Conservation (phyloP, 2,888 invertebrate genomes). For the Xanthorhoe designata region DNA sequence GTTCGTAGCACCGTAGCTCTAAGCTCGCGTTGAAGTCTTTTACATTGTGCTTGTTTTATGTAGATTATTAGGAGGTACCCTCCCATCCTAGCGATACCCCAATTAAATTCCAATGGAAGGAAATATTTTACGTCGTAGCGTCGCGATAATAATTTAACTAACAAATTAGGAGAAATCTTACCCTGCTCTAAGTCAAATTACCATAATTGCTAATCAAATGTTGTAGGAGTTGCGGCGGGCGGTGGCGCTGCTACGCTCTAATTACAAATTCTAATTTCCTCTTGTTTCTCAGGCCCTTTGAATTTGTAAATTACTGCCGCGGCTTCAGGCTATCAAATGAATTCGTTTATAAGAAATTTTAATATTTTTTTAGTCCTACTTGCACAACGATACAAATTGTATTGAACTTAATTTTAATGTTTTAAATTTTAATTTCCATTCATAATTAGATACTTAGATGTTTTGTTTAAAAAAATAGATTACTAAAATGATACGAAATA, state of each 20-base stretch:
- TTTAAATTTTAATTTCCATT: background rate
- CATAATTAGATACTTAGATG: no score
- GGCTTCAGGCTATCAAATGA: constrained; percentile 72
- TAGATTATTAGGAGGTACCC: background rate
- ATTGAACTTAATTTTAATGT: background rate
- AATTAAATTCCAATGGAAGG: constrained; percentile 52
- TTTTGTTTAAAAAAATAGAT: no score
- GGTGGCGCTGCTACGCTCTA: constrained; percentile 74
- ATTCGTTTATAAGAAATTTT: constrained; percentile 48
- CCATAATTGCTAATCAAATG: constrained; percentile 86
- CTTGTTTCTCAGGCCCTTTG: constrained; percentile 83
- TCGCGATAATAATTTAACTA: constrained; percentile 80
- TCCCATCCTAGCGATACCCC: constrained; percentile 34
- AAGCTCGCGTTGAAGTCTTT: constrained; percentile 40
- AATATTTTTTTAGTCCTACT: constrained; percentile 13
- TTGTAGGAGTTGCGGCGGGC: constrained; percentile 75
- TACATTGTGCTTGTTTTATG: constrained; percentile 15
- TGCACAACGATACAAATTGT: background rate
- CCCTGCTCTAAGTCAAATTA: constrained; percentile 83
- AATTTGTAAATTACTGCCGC: constrained; percentile 82
- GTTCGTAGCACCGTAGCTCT: constrained; percentile 10
- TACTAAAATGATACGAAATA: no score
- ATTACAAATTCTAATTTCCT: constrained; percentile 85
- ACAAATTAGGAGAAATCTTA: constrained; percentile 84
- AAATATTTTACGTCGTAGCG: constrained; percentile 62